phyloP scores from a whole-genome alignment of 1,140 invertebrate genomes.

The Drosophila arawakana region DNA sequence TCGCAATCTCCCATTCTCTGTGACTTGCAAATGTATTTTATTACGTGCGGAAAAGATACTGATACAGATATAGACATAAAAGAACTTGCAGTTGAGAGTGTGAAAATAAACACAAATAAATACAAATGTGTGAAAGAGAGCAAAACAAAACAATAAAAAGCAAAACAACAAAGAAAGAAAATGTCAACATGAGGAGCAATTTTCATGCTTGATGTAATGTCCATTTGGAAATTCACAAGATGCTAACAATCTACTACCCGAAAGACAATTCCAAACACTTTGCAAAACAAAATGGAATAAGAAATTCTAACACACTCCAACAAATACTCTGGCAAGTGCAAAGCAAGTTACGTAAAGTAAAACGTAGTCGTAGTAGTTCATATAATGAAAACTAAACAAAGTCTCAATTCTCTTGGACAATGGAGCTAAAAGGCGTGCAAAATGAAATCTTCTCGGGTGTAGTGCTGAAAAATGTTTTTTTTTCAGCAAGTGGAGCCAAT shows the following conservation, averaged over 20 bases:
- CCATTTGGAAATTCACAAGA: slow-evolving; percentile 54
- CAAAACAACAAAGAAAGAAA: slow-evolving; percentile 28
- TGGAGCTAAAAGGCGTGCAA: slow-evolving; percentile 16
- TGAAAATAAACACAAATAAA: slow-evolving; percentile 42
- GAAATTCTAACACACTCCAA: not conserved
- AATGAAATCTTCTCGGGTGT: slow-evolving; percentile 16
- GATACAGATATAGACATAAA: slow-evolving; percentile 32
- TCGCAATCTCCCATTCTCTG: not conserved
- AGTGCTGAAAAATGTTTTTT: slow-evolving; percentile 1
- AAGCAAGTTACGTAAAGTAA: slow-evolving; percentile 17
- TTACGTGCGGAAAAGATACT: slow-evolving; percentile 31
- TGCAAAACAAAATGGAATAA: slow-evolving; percentile 14
- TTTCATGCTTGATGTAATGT: slow-evolving; percentile 67
- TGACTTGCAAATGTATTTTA: slow-evolving; percentile 42
- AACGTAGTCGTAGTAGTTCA: slow-evolving; percentile 23
- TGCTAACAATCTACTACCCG: slow-evolving; percentile 38
- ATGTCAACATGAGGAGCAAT: slow-evolving; percentile 60
- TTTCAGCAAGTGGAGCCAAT: not conserved
- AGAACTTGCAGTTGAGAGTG: slow-evolving; percentile 46
- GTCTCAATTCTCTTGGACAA: slow-evolving; percentile 22
- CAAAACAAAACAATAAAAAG: slow-evolving; percentile 59
- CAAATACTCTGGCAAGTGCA: slow-evolving; percentile 13
- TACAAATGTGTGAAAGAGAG: slow-evolving; percentile 38
- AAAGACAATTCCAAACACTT: slow-evolving; percentile 40
- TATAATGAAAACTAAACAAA: slow-evolving; percentile 48